Percentiles rank a stretch among this genome's conserved stretches.
These are phyloP conservation scores for Sarcophilus harrisii DNA, from an alignment of 2,797 vertebrate species.

Conservation along the genomic window DNA sequence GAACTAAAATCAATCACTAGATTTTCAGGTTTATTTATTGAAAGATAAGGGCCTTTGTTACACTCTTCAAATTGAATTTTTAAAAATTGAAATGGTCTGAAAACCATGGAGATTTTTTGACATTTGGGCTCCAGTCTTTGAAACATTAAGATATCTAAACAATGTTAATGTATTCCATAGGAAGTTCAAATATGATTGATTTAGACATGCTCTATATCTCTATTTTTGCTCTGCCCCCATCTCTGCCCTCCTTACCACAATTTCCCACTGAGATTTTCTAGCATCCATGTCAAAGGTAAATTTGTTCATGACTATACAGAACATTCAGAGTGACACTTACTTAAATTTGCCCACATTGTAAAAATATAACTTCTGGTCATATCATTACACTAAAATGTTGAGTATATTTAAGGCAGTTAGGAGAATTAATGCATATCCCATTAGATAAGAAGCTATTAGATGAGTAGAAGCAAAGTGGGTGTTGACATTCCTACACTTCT, in stretches of 20 bases:
- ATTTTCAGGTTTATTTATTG: slow-evolving; percentile 35
- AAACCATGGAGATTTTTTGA: background rate
- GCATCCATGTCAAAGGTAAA: slow-evolving; percentile 18
- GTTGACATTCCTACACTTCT: slow-evolving; percentile 55
- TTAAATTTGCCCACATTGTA: slow-evolving; percentile 59
- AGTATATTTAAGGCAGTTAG: slow-evolving; percentile 60
- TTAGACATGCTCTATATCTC: background rate
- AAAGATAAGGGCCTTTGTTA: background rate
- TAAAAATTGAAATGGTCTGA: background rate
- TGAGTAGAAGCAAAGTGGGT: slow-evolving; percentile 65
- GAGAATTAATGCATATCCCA: slow-evolving; percentile 63
- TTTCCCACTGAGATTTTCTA: slow-evolving; percentile 24
- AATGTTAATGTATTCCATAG: background rate
- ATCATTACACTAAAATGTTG: slow-evolving; percentile 56
- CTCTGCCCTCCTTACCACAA: background rate
- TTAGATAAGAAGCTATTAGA: slow-evolving; percentile 67
- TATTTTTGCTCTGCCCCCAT: background rate
- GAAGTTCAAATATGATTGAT: background rate
- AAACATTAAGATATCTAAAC: background rate
- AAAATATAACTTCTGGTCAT: slow-evolving; percentile 53
- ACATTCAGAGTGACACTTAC: slow-evolving; percentile 43
- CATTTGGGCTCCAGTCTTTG: background rate
- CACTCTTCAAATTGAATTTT: background rate
- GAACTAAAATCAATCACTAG: background rate
- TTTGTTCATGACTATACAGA: slow-evolving; percentile 46